Evolutionary conservation across 2,113 vertebrate species (phyloP).

Genomic region (Azemiops feae): DNA sequence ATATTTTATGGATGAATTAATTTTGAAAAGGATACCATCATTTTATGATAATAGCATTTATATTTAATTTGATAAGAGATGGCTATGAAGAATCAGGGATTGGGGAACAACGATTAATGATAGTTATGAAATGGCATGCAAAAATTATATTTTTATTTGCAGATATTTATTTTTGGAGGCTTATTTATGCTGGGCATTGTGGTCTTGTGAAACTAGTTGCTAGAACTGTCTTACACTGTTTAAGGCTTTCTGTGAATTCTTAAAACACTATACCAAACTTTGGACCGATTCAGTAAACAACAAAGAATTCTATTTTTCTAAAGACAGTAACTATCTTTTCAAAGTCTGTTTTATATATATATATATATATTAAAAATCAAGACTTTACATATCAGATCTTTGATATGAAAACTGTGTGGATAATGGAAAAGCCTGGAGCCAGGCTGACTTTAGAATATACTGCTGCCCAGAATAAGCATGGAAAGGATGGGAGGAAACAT

Average conservation of each 20-base stretch:
- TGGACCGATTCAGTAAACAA: neutral
- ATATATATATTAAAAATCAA: neutral
- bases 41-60: neutral
- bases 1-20: fast-evolving
- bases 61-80: neutral
- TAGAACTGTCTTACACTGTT: neutral
- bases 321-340: constrained; percentile 31
- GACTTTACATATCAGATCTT: constrained; percentile 46
- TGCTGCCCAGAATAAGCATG: constrained; percentile 30
- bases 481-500: constrained; percentile 31
- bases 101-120: neutral
- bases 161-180: neutral
- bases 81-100: neutral
- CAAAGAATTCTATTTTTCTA: neutral
- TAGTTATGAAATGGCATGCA: neutral
- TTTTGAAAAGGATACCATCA: neutral
- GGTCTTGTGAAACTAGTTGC: neutral
- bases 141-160: neutral
- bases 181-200: neutral
- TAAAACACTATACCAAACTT: neutral
- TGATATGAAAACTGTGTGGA: constrained; percentile 59
- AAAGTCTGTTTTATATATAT: constrained; percentile 30
- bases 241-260: neutral
- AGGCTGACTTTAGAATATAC: constrained; percentile 43
- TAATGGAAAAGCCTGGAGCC: constrained; percentile 62